phyloP scores from a whole-genome alignment of 35 echinoderm and acorn worm species.

The Ophiothrix spiculata region DNA sequence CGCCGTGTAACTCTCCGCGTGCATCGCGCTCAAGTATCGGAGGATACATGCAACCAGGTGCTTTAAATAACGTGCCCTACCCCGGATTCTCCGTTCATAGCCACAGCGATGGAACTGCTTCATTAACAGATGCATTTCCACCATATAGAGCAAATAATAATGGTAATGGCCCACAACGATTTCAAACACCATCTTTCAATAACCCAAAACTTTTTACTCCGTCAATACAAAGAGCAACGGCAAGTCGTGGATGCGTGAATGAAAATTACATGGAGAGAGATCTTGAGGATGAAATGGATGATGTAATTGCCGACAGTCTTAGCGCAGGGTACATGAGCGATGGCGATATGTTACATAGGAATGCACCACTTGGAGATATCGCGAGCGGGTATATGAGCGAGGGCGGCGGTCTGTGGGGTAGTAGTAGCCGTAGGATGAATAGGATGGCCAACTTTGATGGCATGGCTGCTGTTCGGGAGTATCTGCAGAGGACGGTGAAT shows the following conservation, averaged over 20 bases:
- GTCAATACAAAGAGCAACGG: slow-evolving; percentile 66
- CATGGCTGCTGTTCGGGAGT: slow-evolving; percentile 95
- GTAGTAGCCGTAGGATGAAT: slow-evolving; percentile 76
- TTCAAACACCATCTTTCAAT: slow-evolving; percentile 29
- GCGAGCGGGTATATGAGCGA: slow-evolving; percentile 99
- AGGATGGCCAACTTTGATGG: slow-evolving; percentile 59
- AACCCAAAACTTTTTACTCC: slow-evolving; percentile 44
- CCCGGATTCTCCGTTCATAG: slow-evolving; percentile 22
- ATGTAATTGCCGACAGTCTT: slow-evolving; percentile 64
- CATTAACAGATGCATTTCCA: neutral
- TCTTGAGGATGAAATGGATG: slow-evolving; percentile 57
- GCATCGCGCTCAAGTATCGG: slow-evolving; percentile 19
- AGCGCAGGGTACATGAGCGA: slow-evolving; percentile 89
- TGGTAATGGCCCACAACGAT: slow-evolving; percentile 33
- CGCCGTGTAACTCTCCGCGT: slow-evolving; percentile 25
- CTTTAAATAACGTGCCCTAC: slow-evolving; percentile 27
- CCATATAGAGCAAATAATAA: slow-evolving; percentile 2
- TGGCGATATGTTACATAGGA: slow-evolving; percentile 81
- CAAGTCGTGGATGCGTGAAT: slow-evolving; percentile 71
- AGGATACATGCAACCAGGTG: slow-evolving; percentile 19
- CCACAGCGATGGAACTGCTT: slow-evolving; percentile 7
- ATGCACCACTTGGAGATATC: slow-evolving; percentile 54
- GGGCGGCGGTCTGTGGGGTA: slow-evolving; percentile 66
- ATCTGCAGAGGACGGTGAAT: slow-evolving; percentile 68
- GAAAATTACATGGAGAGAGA: slow-evolving; percentile 62